Percentiles rank a stretch among this genome's conserved stretches.
These are phyloP conservation scores for Meriones psammophilus DNA, from an alignment of 2,797 vertebrate genomes.

Conservation along the genomic window DNA sequence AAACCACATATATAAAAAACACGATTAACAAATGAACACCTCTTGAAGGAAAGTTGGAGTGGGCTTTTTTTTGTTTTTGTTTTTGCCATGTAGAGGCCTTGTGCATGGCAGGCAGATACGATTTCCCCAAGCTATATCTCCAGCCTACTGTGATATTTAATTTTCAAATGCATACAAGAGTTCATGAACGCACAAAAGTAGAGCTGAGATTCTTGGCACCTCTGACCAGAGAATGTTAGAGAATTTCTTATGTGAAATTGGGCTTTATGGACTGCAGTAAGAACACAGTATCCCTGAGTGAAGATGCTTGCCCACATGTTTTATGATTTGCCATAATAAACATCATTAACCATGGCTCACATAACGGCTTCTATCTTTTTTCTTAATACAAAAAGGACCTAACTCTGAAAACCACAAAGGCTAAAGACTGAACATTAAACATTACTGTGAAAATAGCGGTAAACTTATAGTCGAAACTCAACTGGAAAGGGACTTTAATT, in stretches of 20 bases:
- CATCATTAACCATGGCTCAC: background rate
- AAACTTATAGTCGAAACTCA: background rate
- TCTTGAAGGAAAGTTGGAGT: constrained; percentile 9
- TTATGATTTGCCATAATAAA: background rate
- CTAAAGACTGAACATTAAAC: background rate
- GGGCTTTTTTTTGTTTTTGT: background rate
- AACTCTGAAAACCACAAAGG: background rate
- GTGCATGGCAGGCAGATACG: background rate
- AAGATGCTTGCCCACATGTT: background rate
- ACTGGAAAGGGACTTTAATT: background rate
- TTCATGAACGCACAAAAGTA: background rate
- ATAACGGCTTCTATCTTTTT: background rate
- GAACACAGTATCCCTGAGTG: background rate
- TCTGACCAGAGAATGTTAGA: background rate
- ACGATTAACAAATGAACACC: background rate
- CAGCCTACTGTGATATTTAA: background rate
- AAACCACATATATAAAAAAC: background rate
- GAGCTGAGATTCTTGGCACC: background rate
- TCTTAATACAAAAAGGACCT: background rate
- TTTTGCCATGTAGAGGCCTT: background rate
- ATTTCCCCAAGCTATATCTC: background rate
- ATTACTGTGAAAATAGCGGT: background rate
- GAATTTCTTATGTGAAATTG: background rate
- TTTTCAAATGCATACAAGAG: background rate
- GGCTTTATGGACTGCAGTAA: background rate